Evolutionary conservation across 1,140 invertebrate species (phyloP).

Genomic region (Fopius arisanus): DNA sequence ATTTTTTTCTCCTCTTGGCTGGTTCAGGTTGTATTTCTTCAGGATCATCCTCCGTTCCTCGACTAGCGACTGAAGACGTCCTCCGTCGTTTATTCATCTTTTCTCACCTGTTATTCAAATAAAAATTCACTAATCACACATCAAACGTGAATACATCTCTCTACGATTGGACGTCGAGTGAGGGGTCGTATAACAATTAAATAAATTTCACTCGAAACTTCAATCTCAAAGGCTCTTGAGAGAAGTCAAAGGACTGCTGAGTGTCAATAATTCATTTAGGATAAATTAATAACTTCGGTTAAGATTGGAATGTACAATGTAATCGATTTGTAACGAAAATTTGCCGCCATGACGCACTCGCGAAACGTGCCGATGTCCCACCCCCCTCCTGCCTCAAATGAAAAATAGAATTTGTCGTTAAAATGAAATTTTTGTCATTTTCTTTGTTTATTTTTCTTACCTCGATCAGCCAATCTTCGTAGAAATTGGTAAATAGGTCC

Average conservation of each 20-base stretch:
- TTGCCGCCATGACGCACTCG: conserved; percentile 53
- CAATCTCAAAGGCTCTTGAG: neutral
- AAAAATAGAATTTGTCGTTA: conserved; percentile 21
- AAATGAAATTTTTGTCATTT: neutral
- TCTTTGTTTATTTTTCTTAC: neutral
- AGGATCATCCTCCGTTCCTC: conserved; percentile 70
- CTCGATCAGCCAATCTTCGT: conserved; percentile 47
- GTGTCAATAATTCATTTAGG: neutral
- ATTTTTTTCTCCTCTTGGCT: conserved; percentile 63
- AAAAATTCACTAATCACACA: neutral
- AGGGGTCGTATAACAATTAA: no score
- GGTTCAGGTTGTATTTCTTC: conserved; percentile 63
- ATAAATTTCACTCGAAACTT: neutral
- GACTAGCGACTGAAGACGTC: conserved; percentile 75
- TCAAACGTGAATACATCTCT: neutral
- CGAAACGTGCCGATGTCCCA: neutral
- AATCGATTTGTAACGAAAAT: conserved; percentile 44
- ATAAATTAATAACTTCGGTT: conserved; percentile 7
- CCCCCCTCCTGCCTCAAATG: neutral
- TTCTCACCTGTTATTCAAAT: conserved; percentile 34
- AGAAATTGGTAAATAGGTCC: conserved; percentile 21
- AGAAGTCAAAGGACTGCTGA: neutral
- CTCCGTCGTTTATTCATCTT: conserved; percentile 73
- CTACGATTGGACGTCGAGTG: no score
- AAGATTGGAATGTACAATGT: neutral